Conservation (phyloP, 2,888 invertebrate genomes). For the Zygothrica quintamaculata region DNA sequence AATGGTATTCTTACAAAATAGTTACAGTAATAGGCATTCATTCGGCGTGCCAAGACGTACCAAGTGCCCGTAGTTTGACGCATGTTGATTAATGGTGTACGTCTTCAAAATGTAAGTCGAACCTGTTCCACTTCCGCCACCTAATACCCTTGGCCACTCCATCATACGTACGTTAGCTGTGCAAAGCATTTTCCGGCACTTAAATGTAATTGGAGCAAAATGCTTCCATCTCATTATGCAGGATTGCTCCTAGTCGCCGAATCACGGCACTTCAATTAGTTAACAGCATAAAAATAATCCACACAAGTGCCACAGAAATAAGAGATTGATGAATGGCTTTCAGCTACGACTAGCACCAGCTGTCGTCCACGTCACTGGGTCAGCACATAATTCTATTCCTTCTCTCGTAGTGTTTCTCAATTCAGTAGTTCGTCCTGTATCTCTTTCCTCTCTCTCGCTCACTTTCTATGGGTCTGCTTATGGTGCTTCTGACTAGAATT, state of each 20-base stretch:
- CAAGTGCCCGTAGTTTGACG: slow-evolving; percentile 53
- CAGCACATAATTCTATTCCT: slow-evolving; percentile 5
- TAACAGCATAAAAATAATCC: slow-evolving; percentile 67
- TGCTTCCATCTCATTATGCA: slow-evolving; percentile 74
- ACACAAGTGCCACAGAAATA: slow-evolving; percentile 29
- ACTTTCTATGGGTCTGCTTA: too few species aligned
- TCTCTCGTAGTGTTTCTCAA: too few species aligned
- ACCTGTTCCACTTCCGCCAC: slow-evolving; percentile 25
- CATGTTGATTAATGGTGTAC: slow-evolving; percentile 71
- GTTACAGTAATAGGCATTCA: slow-evolving; percentile 67
- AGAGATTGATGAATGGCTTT: slow-evolving; percentile 51
- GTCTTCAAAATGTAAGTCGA: slow-evolving; percentile 37
- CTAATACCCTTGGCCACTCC: slow-evolving; percentile 30
- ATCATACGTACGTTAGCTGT: slow-evolving; percentile 55
- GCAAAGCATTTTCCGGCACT: slow-evolving; percentile 76
- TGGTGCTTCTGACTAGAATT: slow-evolving; percentile 13
- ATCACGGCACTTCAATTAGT: slow-evolving; percentile 78
- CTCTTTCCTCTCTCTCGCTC: too few species aligned
- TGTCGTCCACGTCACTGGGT: slow-evolving; percentile 21
- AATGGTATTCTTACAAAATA: slow-evolving; percentile 30
- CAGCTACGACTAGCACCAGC: slow-evolving; percentile 25
- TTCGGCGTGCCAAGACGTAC: slow-evolving; percentile 65
- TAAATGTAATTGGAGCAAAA: slow-evolving; percentile 73
- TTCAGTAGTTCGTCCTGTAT: too few species aligned
- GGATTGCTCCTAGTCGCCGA: slow-evolving; percentile 43